phyloP scores from a whole-genome alignment of 2,888 invertebrate species.

The Cephonodes hylas region DNA sequence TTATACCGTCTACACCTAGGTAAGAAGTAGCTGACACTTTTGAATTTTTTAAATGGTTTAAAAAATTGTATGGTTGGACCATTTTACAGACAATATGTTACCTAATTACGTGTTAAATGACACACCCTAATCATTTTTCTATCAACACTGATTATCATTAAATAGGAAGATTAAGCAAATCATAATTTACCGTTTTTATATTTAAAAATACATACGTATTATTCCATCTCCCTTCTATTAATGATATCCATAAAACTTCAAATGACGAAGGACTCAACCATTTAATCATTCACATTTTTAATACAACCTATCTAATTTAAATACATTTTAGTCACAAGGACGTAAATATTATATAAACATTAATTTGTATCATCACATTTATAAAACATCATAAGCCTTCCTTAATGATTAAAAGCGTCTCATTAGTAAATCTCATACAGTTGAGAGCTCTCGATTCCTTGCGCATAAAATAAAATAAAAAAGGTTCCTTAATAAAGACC shows the following conservation, averaged over 20 bases:
- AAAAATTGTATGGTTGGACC: not conserved
- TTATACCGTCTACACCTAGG: too few relatives aligned
- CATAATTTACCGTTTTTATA: too few relatives aligned
- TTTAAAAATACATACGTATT: too few relatives aligned
- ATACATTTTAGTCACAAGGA: too few relatives aligned
- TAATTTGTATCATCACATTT: not conserved
- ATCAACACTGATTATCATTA: constrained; percentile 21
- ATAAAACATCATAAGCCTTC: not conserved
- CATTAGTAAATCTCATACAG: constrained; percentile 17
- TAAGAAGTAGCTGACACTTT: too few relatives aligned
- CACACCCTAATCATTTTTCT: constrained; percentile 49
- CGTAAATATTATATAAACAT: not conserved
- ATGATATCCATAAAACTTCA: too few relatives aligned
- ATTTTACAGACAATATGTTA: constrained; percentile 20
- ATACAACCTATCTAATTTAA: too few relatives aligned
- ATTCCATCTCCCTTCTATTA: too few relatives aligned
- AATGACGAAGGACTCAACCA: too few relatives aligned
- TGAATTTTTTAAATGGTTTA: too few relatives aligned
- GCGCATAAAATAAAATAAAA: constrained; percentile 54
- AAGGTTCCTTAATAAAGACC: constrained; percentile 69
- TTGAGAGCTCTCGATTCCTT: constrained; percentile 15
- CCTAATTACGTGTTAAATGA: constrained; percentile 28
- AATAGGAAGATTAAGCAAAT: too few relatives aligned
- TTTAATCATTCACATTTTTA: too few relatives aligned
- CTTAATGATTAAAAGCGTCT: constrained; percentile 13